Base-by-base conservation (phyloP, 2,797 vertebrate species). In the Pteropus rufus region DNA sequence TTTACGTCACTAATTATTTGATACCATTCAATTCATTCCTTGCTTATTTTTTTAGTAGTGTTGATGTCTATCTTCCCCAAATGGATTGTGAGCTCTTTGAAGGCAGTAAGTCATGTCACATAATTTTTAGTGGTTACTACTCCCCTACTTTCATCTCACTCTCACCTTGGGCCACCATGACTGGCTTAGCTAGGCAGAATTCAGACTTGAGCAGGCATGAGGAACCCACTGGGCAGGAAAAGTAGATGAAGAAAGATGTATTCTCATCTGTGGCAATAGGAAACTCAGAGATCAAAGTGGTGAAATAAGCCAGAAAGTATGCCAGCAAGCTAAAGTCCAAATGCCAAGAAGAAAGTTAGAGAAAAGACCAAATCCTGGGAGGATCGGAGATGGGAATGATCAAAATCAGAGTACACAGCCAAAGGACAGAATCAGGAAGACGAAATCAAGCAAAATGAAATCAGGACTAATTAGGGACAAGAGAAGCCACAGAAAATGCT, bases 401-500 rank as follows among this genome's bases (percentile, higher is more conserved):
- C 41, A 41, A 89, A 92, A 69, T 94, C 52, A 76, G 73, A 92
- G 23, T 62, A 62, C n/a, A 84, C 10, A 62, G 52, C 15, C 83
- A 89, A 89, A 79, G 60, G 19, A 60, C 16, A 92, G 18, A 92
- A 89, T 3, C 15, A 80, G 31, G 58, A 54, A 89, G 26, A 62
- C 41, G 81, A 75, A 44, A 75, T 67, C 36, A 67, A 95, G 62
- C 36, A 80, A 95, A 96, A 91, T 41, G 52, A 75, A 84, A 89
- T 89, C 41, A 62, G 24, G 34, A 60, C 29, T 36, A 82, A 83
- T 60, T 84, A 72, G 34, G 18, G n/a, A 11, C 31, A 75, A 85
- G 31, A 81, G 34, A 85, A 94, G 34, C 31, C 39, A 44, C 23
- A 75, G 12, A 3, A 52, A 56, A 58, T 67, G 23, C 36, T 34